Percentiles rank a stretch among this genome's conserved stretches.
Conservation (phyloP, 2,113 vertebrate species). For the Cyanoramphus novaezelandiae region DNA sequence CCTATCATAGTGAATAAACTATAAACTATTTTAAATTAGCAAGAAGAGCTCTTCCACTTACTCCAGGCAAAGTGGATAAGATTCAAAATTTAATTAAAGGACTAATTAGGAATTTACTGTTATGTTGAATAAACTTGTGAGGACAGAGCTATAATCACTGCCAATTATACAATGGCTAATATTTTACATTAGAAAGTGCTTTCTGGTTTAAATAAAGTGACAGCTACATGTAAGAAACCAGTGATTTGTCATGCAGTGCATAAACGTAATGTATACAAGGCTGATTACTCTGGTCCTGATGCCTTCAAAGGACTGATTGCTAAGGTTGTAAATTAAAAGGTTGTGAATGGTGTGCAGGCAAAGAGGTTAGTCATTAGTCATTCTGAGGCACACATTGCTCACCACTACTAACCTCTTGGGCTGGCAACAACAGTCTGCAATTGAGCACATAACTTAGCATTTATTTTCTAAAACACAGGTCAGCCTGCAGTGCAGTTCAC, state of each 20-base stretch:
- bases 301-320: not conserved
- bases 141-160: not conserved
- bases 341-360: not conserved
- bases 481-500: not conserved
- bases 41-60: not conserved
- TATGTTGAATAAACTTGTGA: not conserved
- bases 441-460: not conserved
- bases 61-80: not conserved
- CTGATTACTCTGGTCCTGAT: not conserved
- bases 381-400: not conserved
- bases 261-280: not conserved
- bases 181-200: not conserved
- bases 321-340: slow-evolving; percentile 16
- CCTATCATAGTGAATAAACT: not conserved
- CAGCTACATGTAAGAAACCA: not conserved
- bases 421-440: not conserved
- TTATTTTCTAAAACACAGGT: slow-evolving; percentile 6
- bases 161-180: not conserved
- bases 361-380: not conserved
- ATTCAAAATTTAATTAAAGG: not conserved
- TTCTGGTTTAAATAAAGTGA: not conserved
- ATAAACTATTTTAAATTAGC: not conserved
- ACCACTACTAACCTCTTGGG: not conserved
- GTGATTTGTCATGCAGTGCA: not conserved
- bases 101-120: not conserved